These are phyloP conservation scores for Pseudomugil gertrudae DNA, from an alignment of 2,797 vertebrate genomes.

Conservation along the genomic window DNA sequence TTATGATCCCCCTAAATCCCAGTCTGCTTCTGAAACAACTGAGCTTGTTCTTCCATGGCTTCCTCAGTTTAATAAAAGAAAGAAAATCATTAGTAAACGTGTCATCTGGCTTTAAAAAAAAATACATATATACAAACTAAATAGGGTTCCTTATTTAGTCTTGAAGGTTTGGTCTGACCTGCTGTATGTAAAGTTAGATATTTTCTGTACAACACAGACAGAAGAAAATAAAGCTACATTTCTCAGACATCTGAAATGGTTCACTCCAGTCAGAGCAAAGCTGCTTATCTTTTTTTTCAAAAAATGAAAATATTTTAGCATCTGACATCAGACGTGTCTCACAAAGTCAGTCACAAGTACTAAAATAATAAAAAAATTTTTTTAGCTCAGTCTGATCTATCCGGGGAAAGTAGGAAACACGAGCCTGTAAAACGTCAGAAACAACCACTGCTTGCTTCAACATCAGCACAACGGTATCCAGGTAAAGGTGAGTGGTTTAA, in stretches of 20 bases:
- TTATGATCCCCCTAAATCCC: too few species aligned
- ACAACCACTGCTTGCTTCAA: neutral
- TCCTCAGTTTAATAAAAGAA: too few species aligned
- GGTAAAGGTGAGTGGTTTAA: neutral
- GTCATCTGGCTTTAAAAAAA: neutral
- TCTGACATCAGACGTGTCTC: neutral
- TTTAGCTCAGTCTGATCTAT: too few species aligned
- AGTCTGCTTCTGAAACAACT: too few species aligned
- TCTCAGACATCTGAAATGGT: neutral
- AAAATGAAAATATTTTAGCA: neutral
- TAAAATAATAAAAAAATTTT: too few species aligned
- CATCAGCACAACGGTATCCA: neutral
- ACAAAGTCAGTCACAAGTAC: neutral
- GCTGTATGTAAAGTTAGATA: neutral
- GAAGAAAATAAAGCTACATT: neutral
- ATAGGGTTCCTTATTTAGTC: neutral
- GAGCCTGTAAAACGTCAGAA: neutral
- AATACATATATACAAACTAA: neutral
- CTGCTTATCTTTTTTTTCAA: neutral
- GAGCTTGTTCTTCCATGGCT: too few species aligned
- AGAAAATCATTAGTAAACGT: too few species aligned
- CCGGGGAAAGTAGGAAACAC: neutral
- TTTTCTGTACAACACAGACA: too few species aligned
- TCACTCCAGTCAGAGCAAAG: neutral
- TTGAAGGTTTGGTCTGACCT: neutral